A percentile compares a stretch with the other conserved stretches of the same genome.
Conservation (phyloP, 2,797 vertebrate species). For the Trachops cirrhosus region DNA sequence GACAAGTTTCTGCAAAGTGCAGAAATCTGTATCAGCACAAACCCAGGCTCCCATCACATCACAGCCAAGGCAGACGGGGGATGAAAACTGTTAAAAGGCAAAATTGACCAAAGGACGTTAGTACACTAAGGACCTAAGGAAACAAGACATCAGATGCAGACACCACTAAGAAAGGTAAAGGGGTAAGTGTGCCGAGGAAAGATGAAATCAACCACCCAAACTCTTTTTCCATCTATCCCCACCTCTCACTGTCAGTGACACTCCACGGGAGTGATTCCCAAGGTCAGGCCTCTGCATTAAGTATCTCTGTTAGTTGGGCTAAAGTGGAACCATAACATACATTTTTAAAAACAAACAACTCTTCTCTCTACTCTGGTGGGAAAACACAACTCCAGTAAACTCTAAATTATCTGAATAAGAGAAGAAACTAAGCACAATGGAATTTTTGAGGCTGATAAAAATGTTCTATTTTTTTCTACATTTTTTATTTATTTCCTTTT, state of each 20-base stretch:
- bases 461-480: background rate
- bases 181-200: background rate
- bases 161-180: background rate
- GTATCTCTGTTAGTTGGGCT: background rate
- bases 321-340: background rate
- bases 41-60: background rate
- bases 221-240: background rate
- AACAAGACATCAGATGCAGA: background rate
- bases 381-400: background rate
- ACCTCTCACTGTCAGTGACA: background rate
- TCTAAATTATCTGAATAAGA: background rate
- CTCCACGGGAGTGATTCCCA: background rate
- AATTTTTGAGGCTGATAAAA: background rate
- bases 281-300: background rate
- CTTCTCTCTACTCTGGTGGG: background rate
- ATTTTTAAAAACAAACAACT: background rate
- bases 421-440: background rate
- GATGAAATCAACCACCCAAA: background rate
- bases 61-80: background rate
- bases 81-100: background rate
- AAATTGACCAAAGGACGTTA: background rate
- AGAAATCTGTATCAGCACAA: constrained; percentile 2
- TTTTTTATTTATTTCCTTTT: no score
- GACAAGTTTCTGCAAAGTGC: constrained; percentile 1
- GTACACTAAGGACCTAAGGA: background rate